Evolutionary conservation across 2,797 vertebrate genomes (phyloP), one percentile per base, ranked within the genome.

Genomic region (Hyperoplus lanceolatus): DNA sequence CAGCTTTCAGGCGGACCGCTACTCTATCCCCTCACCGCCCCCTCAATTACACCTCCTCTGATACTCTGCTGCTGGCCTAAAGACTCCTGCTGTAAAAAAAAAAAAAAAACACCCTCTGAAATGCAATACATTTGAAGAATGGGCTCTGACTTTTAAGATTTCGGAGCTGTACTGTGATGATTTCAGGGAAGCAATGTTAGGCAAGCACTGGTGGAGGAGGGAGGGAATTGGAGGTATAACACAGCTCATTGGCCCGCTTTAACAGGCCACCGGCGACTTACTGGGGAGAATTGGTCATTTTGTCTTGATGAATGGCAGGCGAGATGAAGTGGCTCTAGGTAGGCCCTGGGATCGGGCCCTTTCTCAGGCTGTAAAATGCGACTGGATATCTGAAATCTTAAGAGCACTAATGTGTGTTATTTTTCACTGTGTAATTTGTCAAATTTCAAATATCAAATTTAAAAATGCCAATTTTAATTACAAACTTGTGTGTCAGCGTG

Each of bases 1-100:
- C 92, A 91, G 92, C 93, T 94, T 93, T 94, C 89, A 93, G 92
- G 88, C 89, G 85, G 89, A 90, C 86, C 87, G 89, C 90, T 90
- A 88, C 94, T 94, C 90, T 92, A 84, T 87, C 92, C 92, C 91
- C 91, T 89, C 90, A 82, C 92, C 93, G 91, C 94, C 94, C 93
- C 93, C 93, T 94, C 93, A 94, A 94, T 94, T 94, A 95, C 92
- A 93, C 93, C 94, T 93, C 92, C 87, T 91, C 90, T 94, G 93
- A 94, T 94, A 92, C 92, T 91, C 84, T 80, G 86, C 84, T 80
- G 86, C 86, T 92, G 92, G 92, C 92, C 90, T 87, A 83, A 90
- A 93, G 90, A 92, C 88, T 89, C 87, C 78, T 73, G 87, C 83
- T 87, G 90, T 89, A 86, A 89, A 86, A 81, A 91, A 75, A 73